A percentile compares a stretch with the other conserved stretches of the same genome.
These are phyloP conservation scores for Labroides dimidiatus DNA, from an alignment of 2,797 vertebrate genomes.

Conservation along the genomic window DNA sequence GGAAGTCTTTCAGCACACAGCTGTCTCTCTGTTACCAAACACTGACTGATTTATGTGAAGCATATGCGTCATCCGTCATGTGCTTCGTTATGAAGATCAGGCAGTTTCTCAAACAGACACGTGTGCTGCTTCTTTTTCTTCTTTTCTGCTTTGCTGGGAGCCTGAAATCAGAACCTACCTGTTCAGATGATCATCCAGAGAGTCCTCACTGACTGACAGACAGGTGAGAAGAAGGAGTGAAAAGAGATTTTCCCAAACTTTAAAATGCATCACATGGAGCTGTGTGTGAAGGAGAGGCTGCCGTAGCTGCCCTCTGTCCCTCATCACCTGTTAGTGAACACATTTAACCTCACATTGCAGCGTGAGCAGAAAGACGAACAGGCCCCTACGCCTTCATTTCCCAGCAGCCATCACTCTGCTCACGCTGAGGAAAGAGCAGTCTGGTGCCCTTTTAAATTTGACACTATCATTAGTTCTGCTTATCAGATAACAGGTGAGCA, in stretches of 20 bases:
- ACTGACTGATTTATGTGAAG: conserved; percentile 47
- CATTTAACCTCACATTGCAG: not conserved
- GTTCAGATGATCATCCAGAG: not conserved
- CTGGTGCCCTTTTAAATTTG: too few relatives aligned
- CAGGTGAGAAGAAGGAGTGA: not conserved
- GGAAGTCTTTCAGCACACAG: conserved; percentile 40
- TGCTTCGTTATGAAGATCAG: conserved; percentile 24
- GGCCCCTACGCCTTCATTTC: not conserved
- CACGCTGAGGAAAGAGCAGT: conserved; percentile 20
- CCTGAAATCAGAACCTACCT: not conserved
- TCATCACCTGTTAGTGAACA: too few relatives aligned
- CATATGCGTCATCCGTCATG: not conserved
- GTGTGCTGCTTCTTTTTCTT: conserved; percentile 5
- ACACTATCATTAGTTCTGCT: too few relatives aligned
- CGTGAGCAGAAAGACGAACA: not conserved
- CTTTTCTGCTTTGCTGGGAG: conserved; percentile 1
- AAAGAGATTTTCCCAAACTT: too few relatives aligned
- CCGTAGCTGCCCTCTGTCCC: too few relatives aligned
- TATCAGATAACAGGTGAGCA: too few relatives aligned
- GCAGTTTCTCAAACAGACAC: conserved; percentile 27
- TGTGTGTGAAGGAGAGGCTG: conserved; percentile 19
- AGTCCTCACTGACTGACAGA: not conserved
- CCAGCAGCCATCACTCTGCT: not conserved
- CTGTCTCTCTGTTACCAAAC: conserved; percentile 33
- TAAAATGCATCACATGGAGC: too few relatives aligned